phyloP scores from a whole-genome alignment of 1,140 invertebrate species.

The Trinorchestia longiramus region DNA sequence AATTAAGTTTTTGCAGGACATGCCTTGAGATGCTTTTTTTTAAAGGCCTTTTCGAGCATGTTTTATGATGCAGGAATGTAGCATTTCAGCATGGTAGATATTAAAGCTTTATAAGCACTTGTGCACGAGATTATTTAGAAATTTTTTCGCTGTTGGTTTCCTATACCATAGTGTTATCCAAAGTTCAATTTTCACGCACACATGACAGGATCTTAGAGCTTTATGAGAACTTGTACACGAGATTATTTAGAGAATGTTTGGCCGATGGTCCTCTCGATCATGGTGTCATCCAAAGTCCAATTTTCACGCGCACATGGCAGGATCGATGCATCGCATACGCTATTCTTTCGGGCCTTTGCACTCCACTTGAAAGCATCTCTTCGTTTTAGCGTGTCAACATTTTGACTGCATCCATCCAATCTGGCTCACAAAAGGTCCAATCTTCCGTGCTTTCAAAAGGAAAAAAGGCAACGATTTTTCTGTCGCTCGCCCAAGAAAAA shows the following conservation, averaged over 20 bases:
- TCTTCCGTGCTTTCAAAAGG: constrained; percentile 44
- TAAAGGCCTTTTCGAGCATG: too few relatives aligned
- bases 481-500: constrained; percentile 10
- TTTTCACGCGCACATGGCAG: background rate
- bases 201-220: background rate
- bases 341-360: background rate
- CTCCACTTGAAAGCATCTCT: constrained; percentile 1
- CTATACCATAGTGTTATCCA: background rate
- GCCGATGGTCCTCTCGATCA: background rate
- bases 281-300: background rate
- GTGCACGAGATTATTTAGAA: background rate
- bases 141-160: background rate
- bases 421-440: constrained; percentile 48
- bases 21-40: too few relatives aligned
- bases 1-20: too few relatives aligned
- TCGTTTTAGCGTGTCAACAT: constrained; percentile 48
- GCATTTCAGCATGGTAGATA: background rate
- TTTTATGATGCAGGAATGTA: too few relatives aligned
- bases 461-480: constrained; percentile 42
- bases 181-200: background rate
- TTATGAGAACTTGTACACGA: background rate
- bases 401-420: constrained; percentile 55
- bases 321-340: background rate
- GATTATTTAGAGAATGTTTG: background rate
- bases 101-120: background rate